Evolutionary conservation across 2,888 invertebrate species (phyloP).

Genomic region (Baccha elongata): DNA sequence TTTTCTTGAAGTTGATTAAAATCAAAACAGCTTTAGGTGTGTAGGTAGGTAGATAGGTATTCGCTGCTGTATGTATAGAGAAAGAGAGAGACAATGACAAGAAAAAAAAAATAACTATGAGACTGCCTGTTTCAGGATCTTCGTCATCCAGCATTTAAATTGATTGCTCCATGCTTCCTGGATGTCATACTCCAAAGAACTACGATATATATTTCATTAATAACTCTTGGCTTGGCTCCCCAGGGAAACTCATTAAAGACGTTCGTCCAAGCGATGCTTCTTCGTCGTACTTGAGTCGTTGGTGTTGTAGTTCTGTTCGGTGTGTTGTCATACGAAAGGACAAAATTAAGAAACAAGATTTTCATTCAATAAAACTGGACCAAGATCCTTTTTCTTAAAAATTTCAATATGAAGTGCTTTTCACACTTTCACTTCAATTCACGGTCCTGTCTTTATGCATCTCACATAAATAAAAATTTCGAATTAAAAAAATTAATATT

Average conservation of each 20-base stretch:
- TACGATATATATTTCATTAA: constrained; percentile 62
- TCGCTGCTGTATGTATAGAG: not conserved
- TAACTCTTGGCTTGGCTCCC: constrained; percentile 46
- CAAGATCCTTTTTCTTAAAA: not conserved
- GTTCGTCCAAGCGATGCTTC: not conserved
- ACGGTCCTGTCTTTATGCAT: not conserved
- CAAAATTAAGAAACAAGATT: constrained; percentile 20
- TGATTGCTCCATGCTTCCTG: constrained; percentile 53
- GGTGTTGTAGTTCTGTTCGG: not conserved
- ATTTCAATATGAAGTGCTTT: not conserved
- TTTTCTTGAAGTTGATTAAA: constrained; percentile 73
- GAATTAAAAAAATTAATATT: constrained; percentile 70
- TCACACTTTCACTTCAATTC: constrained; percentile 21
- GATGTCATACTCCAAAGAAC: not conserved
- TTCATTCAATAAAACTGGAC: constrained; percentile 60
- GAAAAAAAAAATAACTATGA: not conserved
- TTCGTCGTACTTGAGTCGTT: too few relatives aligned
- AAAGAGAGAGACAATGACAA: not conserved
- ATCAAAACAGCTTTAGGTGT: constrained; percentile 57
- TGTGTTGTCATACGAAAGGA: not conserved
- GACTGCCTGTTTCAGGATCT: constrained; percentile 40
- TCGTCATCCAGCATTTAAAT: constrained; percentile 59
- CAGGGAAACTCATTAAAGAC: constrained; percentile 59
- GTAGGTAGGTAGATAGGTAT: not conserved
- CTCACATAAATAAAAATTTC: constrained; percentile 53